Conservation (phyloP, 2,797 vertebrate genomes). For the Psittacula echo region DNA sequence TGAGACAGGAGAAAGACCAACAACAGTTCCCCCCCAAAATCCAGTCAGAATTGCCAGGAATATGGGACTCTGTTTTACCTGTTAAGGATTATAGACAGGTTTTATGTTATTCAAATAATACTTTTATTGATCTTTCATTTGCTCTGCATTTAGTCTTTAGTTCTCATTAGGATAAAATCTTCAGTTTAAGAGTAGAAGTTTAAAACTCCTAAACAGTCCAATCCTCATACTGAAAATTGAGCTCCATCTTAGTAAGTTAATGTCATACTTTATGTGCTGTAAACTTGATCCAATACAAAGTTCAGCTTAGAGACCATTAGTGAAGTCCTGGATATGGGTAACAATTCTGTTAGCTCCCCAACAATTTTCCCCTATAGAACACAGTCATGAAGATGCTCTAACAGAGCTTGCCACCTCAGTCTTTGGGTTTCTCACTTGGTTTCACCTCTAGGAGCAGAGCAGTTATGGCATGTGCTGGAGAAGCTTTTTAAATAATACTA, state of each 20-base stretch:
- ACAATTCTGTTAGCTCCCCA: not conserved
- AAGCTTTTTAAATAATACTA: not conserved
- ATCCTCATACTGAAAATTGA: not conserved
- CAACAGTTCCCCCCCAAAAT: rapidly evolving
- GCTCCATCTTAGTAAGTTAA: not conserved
- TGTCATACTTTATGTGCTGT: not conserved
- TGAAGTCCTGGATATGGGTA: not conserved
- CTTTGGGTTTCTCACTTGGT: not conserved
- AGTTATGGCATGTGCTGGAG: not conserved
- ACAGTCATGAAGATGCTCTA: not conserved
- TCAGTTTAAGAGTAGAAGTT: not conserved
- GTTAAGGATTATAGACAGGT: not conserved
- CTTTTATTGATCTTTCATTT: not conserved
- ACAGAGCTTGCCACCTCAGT: not conserved
- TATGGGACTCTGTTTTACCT: not conserved
- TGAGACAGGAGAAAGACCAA: not conserved
- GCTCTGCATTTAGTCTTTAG: not conserved
- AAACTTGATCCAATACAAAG: not conserved
- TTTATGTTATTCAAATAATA: not conserved
- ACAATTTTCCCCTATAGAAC: not conserved
- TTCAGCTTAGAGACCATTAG: not conserved
- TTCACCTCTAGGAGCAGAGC: not conserved
- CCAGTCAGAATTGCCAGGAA: not conserved
- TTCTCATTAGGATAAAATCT: not conserved
- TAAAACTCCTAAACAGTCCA: not conserved